Percentiles rank a stretch among this genome's conserved stretches.
These are phyloP conservation scores for Chaetoderma sp. DNA, from an alignment of 2,888 invertebrate species.

Conservation along the genomic window DNA sequence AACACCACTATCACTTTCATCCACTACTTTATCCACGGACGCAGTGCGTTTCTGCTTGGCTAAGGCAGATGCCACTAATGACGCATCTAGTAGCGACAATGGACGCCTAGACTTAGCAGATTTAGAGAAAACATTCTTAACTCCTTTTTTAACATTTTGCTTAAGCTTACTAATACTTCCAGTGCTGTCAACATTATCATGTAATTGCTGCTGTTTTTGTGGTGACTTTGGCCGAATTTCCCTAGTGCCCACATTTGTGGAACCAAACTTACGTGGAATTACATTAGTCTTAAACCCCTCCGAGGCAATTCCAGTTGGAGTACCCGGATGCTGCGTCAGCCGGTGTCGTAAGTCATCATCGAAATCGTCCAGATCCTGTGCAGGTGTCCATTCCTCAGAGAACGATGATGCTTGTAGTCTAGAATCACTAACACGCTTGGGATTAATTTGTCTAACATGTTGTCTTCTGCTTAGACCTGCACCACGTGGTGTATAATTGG, in stretches of 20 bases:
- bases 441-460: no score
- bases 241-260: not conserved
- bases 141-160: constrained; percentile 50
- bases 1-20: not conserved
- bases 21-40: not conserved
- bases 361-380: constrained; percentile 42
- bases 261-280: not conserved
- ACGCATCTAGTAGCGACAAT: constrained; percentile 10
- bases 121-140: constrained; percentile 48
- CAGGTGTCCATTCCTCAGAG: constrained; percentile 55
- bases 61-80: no score
- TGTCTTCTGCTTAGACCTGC: no score
- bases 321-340: not conserved
- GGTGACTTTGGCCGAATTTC: no score
- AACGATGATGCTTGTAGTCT: not conserved
- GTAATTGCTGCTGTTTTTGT: not conserved
- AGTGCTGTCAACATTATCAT: constrained; percentile 16
- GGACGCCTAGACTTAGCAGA: constrained; percentile 52
- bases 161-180: constrained; percentile 53
- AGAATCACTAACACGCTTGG: no score
- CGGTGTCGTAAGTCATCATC: constrained; percentile 41
- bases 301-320: not conserved
- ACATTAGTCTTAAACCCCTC: not conserved
- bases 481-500: no score
- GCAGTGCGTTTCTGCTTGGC: not conserved